Evolutionary conservation across 2,797 vertebrate species (phyloP).

Genomic region (Sebastes aleutianus): DNA sequence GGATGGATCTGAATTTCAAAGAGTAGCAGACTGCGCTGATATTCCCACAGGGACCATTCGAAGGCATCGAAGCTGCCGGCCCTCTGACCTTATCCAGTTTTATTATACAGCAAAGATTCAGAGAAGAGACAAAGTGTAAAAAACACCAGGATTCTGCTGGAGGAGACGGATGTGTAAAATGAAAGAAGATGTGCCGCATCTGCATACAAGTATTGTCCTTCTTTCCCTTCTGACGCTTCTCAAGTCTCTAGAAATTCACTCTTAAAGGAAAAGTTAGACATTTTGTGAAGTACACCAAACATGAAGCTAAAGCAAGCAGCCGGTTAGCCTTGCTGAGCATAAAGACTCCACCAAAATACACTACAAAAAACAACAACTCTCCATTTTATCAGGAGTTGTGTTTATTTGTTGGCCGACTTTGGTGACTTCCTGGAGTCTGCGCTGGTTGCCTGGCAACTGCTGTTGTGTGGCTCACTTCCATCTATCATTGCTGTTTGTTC

Average conservation of each 20-base stretch:
- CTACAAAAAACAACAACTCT: neutral
- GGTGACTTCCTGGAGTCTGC: neutral
- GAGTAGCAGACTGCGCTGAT: neutral
- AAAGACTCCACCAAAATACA: neutral
- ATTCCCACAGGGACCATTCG: neutral
- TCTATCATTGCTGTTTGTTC: neutral
- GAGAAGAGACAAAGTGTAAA: neutral
- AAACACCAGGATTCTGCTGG: neutral
- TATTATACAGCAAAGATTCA: neutral
- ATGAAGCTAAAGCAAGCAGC: neutral
- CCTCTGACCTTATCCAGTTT: neutral
- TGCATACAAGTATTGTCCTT: neutral
- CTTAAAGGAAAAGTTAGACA: neutral
- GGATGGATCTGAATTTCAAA: slow-evolving; percentile 21
- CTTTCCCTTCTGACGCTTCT: neutral
- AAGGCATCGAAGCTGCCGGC: neutral
- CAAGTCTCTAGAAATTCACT: neutral
- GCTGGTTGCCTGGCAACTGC: neutral
- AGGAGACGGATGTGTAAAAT: neutral
- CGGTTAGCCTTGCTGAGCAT: neutral
- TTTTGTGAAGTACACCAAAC: neutral
- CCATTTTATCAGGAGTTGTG: neutral
- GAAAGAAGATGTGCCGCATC: neutral
- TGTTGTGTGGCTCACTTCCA: neutral
- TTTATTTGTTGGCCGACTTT: accelerated